Evolutionary conservation across 2,888 invertebrate genomes (phyloP).

Genomic region (Tiphia femorata): DNA sequence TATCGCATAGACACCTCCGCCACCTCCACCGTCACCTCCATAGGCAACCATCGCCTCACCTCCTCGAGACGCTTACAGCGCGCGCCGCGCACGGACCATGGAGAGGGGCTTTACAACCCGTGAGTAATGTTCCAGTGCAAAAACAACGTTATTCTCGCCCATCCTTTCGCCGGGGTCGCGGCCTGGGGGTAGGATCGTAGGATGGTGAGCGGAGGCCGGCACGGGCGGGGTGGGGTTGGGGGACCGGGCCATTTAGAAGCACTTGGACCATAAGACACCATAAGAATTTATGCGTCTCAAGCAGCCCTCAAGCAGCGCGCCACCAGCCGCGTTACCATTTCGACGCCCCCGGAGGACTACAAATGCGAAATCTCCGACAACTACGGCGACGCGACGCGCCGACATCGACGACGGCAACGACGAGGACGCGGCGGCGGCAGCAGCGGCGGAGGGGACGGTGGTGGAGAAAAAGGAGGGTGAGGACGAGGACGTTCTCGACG

Average conservation of each 20-base stretch:
- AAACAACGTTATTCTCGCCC: constrained; percentile 45
- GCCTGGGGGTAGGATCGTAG: no score
- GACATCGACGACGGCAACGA: background rate
- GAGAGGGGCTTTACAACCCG: constrained; percentile 32
- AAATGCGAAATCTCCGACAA: constrained; percentile 25
- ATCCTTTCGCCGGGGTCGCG: constrained; percentile 25
- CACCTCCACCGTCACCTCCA: constrained; percentile 3
- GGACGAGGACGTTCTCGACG: background rate
- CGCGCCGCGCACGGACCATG: constrained; percentile 1
- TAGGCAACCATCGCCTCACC: background rate
- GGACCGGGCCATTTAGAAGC: constrained; percentile 38
- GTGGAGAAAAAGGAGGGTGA: background rate
- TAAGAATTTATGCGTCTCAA: constrained; percentile 43
- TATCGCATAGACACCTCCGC: background rate
- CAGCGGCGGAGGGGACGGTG: background rate
- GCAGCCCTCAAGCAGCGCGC: constrained; percentile 17
- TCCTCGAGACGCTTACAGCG: background rate
- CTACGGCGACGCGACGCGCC: constrained; percentile 13
- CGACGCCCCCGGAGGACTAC: constrained; percentile 12
- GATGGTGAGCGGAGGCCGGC: no score
- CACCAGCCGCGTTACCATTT: constrained; percentile 25
- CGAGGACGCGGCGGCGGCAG: background rate
- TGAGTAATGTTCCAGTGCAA: constrained; percentile 38
- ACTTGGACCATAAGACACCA: constrained; percentile 38
- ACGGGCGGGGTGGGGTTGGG: constrained; percentile 1